Percentiles rank a stretch among this genome's conserved stretches.
Conservation (phyloP, 37 sponge, comb jelly and placozoan species). For the Spongia lamella region DNA sequence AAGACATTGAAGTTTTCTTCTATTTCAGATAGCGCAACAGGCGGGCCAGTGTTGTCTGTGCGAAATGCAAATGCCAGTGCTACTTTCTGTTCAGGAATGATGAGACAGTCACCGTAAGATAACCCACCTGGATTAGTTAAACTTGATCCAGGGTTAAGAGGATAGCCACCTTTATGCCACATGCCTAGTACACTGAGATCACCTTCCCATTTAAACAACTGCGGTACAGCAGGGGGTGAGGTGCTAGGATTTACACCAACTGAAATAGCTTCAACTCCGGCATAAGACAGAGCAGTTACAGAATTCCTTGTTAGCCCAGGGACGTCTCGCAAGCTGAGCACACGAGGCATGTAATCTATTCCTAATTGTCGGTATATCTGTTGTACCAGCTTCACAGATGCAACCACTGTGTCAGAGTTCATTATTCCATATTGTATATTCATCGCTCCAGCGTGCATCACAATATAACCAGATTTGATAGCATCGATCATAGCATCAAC, state of each 20-base stretch:
- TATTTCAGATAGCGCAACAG: constrained; percentile 44
- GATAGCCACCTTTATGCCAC: constrained; percentile 83
- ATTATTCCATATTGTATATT: constrained; percentile 69
- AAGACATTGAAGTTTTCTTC: constrained; percentile 29
- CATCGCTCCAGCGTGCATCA: constrained; percentile 71
- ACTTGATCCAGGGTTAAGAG: constrained; percentile 43
- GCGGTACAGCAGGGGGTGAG: constrained; percentile 69
- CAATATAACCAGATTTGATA: constrained; percentile 25
- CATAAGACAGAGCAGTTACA: constrained; percentile 3
- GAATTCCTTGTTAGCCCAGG: constrained; percentile 47
- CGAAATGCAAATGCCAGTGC: constrained; percentile 73
- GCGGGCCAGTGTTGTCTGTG: constrained; percentile 79
- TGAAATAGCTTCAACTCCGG: constrained; percentile 29
- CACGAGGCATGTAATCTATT: neutral
- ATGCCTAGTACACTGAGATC: constrained; percentile 30
- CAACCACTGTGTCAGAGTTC: constrained; percentile 30
- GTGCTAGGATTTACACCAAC: constrained; percentile 76
- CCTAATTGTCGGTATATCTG: constrained; percentile 5
- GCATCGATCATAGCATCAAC: constrained; percentile 5
- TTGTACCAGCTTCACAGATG: constrained; percentile 16
- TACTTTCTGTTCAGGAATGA: constrained; percentile 12
- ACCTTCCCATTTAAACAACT: constrained; percentile 52
- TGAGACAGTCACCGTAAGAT: constrained; percentile 30
- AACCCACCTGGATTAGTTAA: constrained; percentile 46
- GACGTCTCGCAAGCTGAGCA: constrained; percentile 63